Evolutionary conservation across 2,113 vertebrate genomes (phyloP), one percentile per base, ranked within the genome.

Genomic region (Hipposideros armiger): DNA sequence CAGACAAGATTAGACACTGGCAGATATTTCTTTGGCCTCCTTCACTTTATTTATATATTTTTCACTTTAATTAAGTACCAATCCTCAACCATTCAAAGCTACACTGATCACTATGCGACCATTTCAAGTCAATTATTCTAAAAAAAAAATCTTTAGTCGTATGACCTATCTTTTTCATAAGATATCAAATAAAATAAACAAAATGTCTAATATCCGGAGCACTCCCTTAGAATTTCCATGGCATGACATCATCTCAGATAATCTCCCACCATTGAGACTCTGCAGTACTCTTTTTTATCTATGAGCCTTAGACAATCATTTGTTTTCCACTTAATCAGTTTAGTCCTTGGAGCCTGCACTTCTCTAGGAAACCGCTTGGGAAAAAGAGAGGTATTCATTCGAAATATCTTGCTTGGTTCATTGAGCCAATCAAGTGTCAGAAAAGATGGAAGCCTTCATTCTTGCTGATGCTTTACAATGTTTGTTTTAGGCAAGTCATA

Each of bases 281-380:
- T 32, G n/a, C 28, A 76, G 36, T 19, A 36, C 19, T 69, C 47
- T 69, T 76, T 86, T 82, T 50, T 54, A 52, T n/a, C 87, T 90
- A 90, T 52, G 87, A 95, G 66, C 74, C 54, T 83, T 80, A 91
- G 28, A 84, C n/a, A 80, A 54, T 70, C 80, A 77, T 91, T 95
- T 96, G 87, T 91, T 84, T 90, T 81, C 69, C 91, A 80, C 70
- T 76, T 93, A 93, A 96, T 93, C 52, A 86, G 45, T 85, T 96
- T 92, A 89, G 89, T 97, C 69, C 42, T 93, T 62, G 26, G 73
- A 97, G 73, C 26, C 91, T 94, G 56, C 56, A 50, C 85, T 91
- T 97, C 92, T 78, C 95, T 54, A 88, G 88, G 95, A 94, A 95
- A 96, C 50, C 42, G 40, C 90, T 67, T 85, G 66, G 90, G 76